These are phyloP conservation scores for Gobio gobio DNA, from an alignment of 2,113 vertebrate genomes.

Conservation along the genomic window DNA sequence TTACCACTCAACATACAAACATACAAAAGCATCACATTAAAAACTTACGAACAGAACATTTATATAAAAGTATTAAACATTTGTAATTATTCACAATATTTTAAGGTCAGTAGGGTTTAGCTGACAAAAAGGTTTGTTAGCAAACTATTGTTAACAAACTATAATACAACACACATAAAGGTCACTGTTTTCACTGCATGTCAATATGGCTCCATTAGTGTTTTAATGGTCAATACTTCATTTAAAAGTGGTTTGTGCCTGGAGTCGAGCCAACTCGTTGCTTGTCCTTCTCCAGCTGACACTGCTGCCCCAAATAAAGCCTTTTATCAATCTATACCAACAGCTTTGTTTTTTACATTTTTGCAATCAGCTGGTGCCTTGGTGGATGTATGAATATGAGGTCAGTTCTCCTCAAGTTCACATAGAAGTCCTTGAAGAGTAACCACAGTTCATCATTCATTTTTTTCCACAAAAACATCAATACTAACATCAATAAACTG, in stretches of 20 bases:
- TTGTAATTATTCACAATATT: not conserved
- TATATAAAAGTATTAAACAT: too few species aligned
- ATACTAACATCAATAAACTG: not conserved
- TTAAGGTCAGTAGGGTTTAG: not conserved
- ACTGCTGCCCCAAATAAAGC: not conserved
- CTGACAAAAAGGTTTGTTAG: not conserved
- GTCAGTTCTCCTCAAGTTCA: not conserved
- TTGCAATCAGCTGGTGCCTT: not conserved
- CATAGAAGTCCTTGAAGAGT: not conserved
- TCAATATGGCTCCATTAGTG: not conserved
- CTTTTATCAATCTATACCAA: not conserved
- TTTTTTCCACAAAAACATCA: not conserved
- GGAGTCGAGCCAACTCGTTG: not conserved
- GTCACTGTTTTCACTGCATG: not conserved
- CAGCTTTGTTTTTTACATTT: not conserved
- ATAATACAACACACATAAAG: not conserved
- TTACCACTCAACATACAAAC: too few species aligned
- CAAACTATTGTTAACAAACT: not conserved
- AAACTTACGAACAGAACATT: too few species aligned
- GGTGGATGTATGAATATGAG: not conserved
- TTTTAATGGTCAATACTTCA: not conserved
- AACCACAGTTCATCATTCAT: not conserved
- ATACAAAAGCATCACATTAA: too few species aligned
- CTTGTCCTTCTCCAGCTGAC: not conserved
- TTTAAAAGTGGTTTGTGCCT: not conserved